Percentiles rank a stretch among this genome's conserved stretches.
phyloP scores from a whole-genome alignment of 2,888 invertebrate genomes.

The Nomada ferruginata region DNA sequence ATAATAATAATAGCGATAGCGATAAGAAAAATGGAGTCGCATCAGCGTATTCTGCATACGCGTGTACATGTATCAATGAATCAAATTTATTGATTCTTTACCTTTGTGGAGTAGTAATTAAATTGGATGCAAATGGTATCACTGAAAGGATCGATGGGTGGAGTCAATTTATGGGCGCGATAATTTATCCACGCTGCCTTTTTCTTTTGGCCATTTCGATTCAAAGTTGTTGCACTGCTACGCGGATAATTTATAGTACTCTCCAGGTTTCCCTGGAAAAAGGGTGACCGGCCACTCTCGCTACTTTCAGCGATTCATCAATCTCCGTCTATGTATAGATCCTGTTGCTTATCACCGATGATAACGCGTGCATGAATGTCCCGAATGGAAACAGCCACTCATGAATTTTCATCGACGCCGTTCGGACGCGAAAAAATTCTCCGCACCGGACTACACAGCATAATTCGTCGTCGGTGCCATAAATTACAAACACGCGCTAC shows the following conservation, averaged over 20 bases:
- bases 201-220: not conserved
- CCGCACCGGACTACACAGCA: not conserved
- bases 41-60: too few species aligned
- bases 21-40: too few species aligned
- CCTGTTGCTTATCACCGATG: constrained; percentile 44
- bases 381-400: not conserved
- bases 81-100: too few species aligned
- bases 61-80: too few species aligned
- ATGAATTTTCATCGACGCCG: constrained; percentile 42
- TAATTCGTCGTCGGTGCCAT: not conserved
- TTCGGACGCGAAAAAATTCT: not conserved
- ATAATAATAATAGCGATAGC: too few species aligned
- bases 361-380: constrained; percentile 35
- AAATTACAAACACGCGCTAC: not conserved
- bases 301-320: constrained; percentile 52
- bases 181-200: constrained; percentile 40
- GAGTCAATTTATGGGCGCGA: not conserved
- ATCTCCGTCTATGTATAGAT: constrained; percentile 36
- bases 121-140: constrained; percentile 11
- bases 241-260: constrained; percentile 55
- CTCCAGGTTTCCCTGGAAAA: constrained; percentile 42
- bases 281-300: constrained; percentile 33
- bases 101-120: constrained; percentile 17
- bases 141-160: not conserved
- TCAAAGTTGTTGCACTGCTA: constrained; percentile 19